Percentiles rank a stretch among this genome's conserved stretches.
These are phyloP conservation scores for Pterostichus madidus DNA, from an alignment of 2,888 invertebrate species.

Conservation along the genomic window DNA sequence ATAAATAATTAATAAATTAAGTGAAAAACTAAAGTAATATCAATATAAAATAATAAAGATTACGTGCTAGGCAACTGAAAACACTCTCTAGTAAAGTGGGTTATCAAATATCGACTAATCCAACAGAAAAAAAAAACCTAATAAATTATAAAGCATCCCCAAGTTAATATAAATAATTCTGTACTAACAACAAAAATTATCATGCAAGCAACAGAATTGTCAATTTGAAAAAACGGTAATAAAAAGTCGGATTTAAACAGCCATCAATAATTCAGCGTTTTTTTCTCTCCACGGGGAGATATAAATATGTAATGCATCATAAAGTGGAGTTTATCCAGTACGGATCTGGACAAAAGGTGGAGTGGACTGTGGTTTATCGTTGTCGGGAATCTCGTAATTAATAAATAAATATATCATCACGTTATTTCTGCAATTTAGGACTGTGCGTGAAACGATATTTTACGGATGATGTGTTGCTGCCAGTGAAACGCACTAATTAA, in stretches of 20 bases:
- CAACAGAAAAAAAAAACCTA: constrained; percentile 6
- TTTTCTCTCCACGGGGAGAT: not conserved
- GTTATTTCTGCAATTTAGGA: constrained; percentile 4
- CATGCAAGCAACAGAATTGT: constrained; percentile 35
- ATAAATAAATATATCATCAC: constrained; percentile 46
- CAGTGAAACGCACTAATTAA: not conserved
- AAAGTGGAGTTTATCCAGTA: constrained; percentile 13
- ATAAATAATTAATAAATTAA: too few species aligned
- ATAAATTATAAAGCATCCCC: constrained; percentile 12
- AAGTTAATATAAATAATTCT: too few species aligned
- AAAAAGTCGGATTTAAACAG: constrained; percentile 27
- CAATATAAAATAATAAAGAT: not conserved
- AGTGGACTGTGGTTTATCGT: constrained; percentile 10
- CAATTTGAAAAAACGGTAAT: constrained; percentile 40
- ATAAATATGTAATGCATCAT: constrained; percentile 27
- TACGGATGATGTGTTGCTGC: not conserved
- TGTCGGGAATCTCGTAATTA: constrained; percentile 32
- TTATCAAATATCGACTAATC: constrained; percentile 14
- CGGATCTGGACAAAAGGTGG: constrained; percentile 27
- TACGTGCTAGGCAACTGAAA: not conserved
- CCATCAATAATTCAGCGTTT: constrained; percentile 35
- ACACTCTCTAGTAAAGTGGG: constrained; percentile 11
- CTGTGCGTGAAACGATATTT: not conserved
- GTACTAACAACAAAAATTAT: constrained; percentile 7
- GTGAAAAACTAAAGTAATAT: too few species aligned